phyloP scores from a whole-genome alignment of 2,113 vertebrate species.

The Cyanocitta stelleri region DNA sequence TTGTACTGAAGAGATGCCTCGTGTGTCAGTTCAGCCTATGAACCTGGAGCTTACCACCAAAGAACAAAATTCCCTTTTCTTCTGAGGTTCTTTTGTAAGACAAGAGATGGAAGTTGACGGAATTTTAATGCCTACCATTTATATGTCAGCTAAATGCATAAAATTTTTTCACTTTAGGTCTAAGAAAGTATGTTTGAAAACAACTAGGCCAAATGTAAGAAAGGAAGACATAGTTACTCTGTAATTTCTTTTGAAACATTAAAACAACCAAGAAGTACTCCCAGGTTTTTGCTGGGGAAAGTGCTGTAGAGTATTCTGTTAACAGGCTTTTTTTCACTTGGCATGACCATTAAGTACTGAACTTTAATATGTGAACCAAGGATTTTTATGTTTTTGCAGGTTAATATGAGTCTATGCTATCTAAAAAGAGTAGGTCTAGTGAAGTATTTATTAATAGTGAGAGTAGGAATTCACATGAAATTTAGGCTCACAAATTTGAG shows the following conservation, averaged over 20 bases:
- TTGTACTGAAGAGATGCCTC: neutral
- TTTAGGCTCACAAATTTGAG: neutral
- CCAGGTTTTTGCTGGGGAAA: neutral
- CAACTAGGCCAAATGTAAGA: neutral
- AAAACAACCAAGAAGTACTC: neutral
- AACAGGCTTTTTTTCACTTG: neutral
- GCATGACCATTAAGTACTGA: neutral
- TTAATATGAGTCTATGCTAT: neutral
- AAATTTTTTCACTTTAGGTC: neutral
- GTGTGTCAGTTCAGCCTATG: neutral
- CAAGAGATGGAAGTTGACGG: neutral
- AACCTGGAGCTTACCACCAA: neutral
- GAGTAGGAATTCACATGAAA: neutral
- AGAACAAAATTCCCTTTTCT: neutral
- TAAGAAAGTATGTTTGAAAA: neutral
- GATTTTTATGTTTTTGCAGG: neutral
- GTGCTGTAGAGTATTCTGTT: neutral
- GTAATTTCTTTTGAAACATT: neutral
- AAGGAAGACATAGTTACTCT: neutral
- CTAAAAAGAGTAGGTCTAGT: neutral
- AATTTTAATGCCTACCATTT: neutral
- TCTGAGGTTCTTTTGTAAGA: neutral
- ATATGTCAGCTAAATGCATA: neutral
- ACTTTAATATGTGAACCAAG: neutral
- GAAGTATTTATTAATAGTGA: neutral